Evolutionary conservation across 2,113 vertebrate species (phyloP), one percentile per base, ranked within the genome.

Genomic region (Columba janthina): DNA sequence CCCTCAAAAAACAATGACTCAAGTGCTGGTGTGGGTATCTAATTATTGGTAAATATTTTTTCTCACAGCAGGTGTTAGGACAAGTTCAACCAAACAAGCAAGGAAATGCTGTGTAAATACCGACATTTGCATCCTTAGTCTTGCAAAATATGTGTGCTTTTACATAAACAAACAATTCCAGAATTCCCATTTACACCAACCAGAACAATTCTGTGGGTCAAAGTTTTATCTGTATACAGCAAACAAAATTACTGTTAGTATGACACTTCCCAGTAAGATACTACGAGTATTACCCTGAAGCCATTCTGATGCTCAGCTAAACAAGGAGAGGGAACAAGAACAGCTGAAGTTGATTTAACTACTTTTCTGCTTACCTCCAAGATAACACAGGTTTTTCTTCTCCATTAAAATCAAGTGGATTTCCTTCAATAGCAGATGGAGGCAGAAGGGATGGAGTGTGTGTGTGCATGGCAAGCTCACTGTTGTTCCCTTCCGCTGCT

Each of bases 301-400:
- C 24, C 42, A 38, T 80, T 88, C 71, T 78, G 46, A 46, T 80
- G 53, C 66, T 72, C 26, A 36, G 9, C 56, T 84, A 53, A 84
- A 67, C 11, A 84, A 56, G 21, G 6, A 88, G 26, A 74, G 29
- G 31, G 38, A 71, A 67, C 20, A 61, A 51, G 4, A 58, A 46
- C 0, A 73, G 5, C 60, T 74, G 24, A 69, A 73, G 76, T 2
- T 36, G 19, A 79, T 58, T 12, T 51, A 14, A 61, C 12, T 44
- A 28, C n/a, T 77, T 44, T 58, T 81, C 57, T 65, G 32, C 92
- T 94, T 90, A 96, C 96, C 96, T 90, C 56, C 88, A 93, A 32
- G 46, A 61, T 1, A 81, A 72, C 34, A 62, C 64, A 64, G 76
- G 24, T 51, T 94, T 71, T 74, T 67, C 76, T 92, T 88, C 86